Percentiles rank a stretch among this genome's conserved stretches.
Conservation (phyloP, 2,888 invertebrate genomes). For the Caenorhabditis zanzibari region DNA sequence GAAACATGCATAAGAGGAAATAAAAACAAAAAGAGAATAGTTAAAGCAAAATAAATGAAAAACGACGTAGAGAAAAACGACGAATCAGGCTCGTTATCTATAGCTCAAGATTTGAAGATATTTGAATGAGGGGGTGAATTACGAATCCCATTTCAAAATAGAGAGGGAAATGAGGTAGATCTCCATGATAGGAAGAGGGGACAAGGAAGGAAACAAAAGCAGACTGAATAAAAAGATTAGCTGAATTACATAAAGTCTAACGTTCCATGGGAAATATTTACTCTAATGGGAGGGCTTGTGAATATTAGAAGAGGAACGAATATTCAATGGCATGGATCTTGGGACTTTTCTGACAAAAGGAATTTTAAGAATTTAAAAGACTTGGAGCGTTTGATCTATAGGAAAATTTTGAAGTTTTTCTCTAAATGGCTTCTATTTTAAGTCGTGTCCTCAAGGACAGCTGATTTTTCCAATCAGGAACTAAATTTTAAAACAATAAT, state of each 20-base stretch:
- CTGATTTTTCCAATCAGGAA: neutral
- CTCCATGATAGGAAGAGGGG: slow-evolving; percentile 12
- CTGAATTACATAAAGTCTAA: slow-evolving; percentile 17
- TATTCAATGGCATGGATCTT: neutral
- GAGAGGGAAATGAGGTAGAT: slow-evolving; percentile 31
- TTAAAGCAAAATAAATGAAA: slow-evolving; percentile 21
- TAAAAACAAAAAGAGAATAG: neutral
- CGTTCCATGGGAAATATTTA: neutral
- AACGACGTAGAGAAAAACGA: slow-evolving; percentile 1
- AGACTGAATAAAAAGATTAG: slow-evolving; percentile 34
- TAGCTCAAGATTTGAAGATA: slow-evolving; percentile 50
- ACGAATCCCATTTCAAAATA: slow-evolving; percentile 55
- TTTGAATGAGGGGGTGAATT: slow-evolving; percentile 28
- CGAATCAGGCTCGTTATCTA: slow-evolving; percentile 15
- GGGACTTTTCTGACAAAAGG: neutral
- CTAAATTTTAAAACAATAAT: neutral
- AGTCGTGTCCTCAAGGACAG: too few species aligned
- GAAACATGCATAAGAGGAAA: neutral
- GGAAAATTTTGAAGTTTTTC: too few species aligned
- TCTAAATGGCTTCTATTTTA: too few species aligned
- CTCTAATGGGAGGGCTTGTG: neutral
- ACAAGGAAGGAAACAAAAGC: slow-evolving; percentile 24
- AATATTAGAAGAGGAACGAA: neutral
- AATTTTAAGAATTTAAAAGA: too few species aligned
- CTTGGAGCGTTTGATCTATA: too few species aligned